phyloP scores from a whole-genome alignment of 2,888 invertebrate species.

The Maniola hyperantus region DNA sequence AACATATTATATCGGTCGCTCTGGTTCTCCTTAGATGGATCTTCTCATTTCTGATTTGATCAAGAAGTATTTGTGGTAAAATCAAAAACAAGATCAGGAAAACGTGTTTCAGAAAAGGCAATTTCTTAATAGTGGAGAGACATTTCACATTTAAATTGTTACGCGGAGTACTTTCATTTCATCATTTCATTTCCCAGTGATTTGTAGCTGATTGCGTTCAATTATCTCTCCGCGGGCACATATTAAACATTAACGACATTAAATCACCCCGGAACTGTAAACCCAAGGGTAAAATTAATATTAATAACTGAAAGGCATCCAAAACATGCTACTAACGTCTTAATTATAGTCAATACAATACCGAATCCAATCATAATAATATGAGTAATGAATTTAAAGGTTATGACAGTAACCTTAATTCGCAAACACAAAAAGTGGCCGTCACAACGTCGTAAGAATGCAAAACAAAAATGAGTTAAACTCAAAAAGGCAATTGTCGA shows the following conservation, averaged over 20 bases:
- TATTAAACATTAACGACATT: slow-evolving; percentile 72
- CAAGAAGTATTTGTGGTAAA: background rate
- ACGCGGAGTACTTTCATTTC: background rate
- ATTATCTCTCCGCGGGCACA: slow-evolving; percentile 60
- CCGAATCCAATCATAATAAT: slow-evolving; percentile 51
- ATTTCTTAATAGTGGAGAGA: background rate
- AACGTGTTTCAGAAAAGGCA: background rate
- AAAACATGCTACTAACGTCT: slow-evolving; percentile 57
- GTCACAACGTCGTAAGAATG: slow-evolving; percentile 41
- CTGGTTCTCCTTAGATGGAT: too few relatives aligned
- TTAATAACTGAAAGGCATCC: slow-evolving; percentile 61
- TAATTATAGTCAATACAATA: slow-evolving; percentile 42
- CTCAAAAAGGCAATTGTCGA: slow-evolving; percentile 21
- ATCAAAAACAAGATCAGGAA: background rate
- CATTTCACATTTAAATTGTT: background rate
- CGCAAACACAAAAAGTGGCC: slow-evolving; percentile 75
- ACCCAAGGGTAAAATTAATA: slow-evolving; percentile 56
- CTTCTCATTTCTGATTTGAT: too few relatives aligned
- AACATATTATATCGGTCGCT: too few relatives aligned
- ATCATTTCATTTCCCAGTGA: slow-evolving; percentile 46
- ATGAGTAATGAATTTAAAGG: slow-evolving; percentile 78
- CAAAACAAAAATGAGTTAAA: slow-evolving; percentile 17
- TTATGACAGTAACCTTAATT: slow-evolving; percentile 79
- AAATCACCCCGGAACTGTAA: slow-evolving; percentile 70
- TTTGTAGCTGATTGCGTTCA: slow-evolving; percentile 54